Evolutionary conservation across 2,888 invertebrate species (phyloP).

Genomic region (Drosophila helvetica): DNA sequence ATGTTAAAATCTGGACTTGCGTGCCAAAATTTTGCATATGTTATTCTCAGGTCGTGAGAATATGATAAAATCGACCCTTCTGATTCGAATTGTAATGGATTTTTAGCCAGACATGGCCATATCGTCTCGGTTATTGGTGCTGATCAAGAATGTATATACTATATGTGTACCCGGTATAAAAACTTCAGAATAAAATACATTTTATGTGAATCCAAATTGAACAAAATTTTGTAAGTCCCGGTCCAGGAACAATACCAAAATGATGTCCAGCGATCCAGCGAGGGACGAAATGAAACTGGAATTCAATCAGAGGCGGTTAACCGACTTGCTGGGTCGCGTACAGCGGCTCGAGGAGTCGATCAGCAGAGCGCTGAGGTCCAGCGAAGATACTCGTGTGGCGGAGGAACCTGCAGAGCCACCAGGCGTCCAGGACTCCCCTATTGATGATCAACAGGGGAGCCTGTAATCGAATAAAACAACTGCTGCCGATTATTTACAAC

Average conservation of each 20-base stretch:
- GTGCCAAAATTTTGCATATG: no score
- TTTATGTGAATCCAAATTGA: background rate
- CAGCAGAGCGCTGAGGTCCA: background rate
- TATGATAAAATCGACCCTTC: no score
- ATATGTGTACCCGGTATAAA: background rate
- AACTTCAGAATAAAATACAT: background rate
- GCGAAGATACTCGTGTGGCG: background rate
- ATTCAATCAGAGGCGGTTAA: background rate
- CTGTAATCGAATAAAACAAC: background rate
- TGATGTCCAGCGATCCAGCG: background rate
- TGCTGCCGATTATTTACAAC: slow-evolving; percentile 21
- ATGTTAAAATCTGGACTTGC: no score
- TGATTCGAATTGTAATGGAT: no score
- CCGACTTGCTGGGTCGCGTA: background rate
- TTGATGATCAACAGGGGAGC: no score
- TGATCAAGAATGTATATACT: background rate
- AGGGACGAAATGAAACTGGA: background rate
- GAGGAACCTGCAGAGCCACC: no score
- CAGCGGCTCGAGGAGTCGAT: background rate
- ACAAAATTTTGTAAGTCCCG: background rate
- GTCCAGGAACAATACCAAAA: background rate
- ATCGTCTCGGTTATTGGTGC: background rate
- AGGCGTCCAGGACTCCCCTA: no score
- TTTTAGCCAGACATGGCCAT: no score
- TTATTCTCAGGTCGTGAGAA: no score